Percentiles rank a stretch among this genome's conserved stretches.
These are phyloP conservation scores for Idaea straminata DNA, from an alignment of 2,888 invertebrate genomes.

Conservation along the genomic window DNA sequence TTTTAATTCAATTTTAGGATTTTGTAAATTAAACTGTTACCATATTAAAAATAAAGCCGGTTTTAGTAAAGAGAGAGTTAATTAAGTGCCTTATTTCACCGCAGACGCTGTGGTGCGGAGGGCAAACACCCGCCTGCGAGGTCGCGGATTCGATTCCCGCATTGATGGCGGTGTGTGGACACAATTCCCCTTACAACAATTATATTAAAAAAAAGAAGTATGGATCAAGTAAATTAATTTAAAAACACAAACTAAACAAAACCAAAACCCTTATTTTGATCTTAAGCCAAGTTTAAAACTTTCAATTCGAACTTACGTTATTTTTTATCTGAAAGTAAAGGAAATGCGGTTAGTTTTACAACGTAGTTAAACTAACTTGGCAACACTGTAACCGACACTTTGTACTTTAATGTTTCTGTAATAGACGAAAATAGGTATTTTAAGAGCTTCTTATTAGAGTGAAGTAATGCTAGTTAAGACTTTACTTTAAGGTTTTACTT, in stretches of 20 bases:
- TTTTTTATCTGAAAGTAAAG: constrained; percentile 25
- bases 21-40: constrained; percentile 11
- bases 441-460: background rate
- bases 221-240: too few relatives aligned
- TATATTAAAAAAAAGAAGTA: too few relatives aligned
- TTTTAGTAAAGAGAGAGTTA: too few relatives aligned
- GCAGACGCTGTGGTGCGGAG: too few relatives aligned
- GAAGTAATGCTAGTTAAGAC: background rate
- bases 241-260: background rate
- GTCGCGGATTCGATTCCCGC: too few relatives aligned
- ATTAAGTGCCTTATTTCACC: too few relatives aligned
- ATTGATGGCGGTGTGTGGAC: too few relatives aligned
- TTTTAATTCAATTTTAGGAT: constrained; percentile 12
- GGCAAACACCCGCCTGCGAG: too few relatives aligned
- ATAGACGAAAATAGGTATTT: constrained; percentile 19
- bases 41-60: too few relatives aligned
- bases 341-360: constrained; percentile 40
- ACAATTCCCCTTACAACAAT: too few relatives aligned
- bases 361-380: constrained; percentile 38
- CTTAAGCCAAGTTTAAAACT: constrained; percentile 18
- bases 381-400: constrained; percentile 35
- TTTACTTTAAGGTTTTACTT: background rate
- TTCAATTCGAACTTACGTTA: constrained; percentile 28
- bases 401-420: constrained; percentile 35
- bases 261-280: constrained; percentile 17